phyloP scores from a whole-genome alignment of 2,888 invertebrate genomes.

The Noctua pronuba region DNA sequence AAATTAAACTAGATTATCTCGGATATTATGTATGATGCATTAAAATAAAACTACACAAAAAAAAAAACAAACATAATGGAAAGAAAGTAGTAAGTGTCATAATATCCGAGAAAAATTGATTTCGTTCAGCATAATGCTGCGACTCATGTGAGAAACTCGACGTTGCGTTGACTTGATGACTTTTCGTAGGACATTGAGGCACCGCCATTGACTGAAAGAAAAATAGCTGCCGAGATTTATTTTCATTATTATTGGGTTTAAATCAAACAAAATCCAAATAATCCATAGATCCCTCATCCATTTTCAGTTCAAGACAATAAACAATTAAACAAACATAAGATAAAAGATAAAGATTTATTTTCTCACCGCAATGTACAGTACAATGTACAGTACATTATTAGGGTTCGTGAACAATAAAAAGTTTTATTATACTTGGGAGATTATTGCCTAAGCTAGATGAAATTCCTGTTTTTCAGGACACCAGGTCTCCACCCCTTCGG shows the following conservation, averaged over 20 bases:
- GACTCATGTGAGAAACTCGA: not conserved
- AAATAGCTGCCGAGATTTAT: not conserved
- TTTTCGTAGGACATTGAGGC: not conserved
- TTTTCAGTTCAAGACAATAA: not conserved
- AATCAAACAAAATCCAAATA: not conserved
- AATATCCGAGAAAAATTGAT: not conserved
- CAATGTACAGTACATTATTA: too few relatives aligned
- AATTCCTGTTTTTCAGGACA: not conserved
- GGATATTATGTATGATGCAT: not conserved
- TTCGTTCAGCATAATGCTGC: not conserved
- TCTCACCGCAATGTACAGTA: too few relatives aligned
- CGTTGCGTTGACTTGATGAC: not conserved
- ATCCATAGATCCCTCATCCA: not conserved
- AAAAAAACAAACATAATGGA: too few relatives aligned
- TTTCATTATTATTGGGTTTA: not conserved
- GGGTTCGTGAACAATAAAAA: too few relatives aligned
- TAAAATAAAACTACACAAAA: not conserved
- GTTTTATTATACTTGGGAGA: too few relatives aligned
- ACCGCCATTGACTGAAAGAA: not conserved
- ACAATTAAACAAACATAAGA: not conserved
- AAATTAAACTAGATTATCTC: too few relatives aligned
- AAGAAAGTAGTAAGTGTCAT: not conserved
- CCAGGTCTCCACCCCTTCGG: too few relatives aligned
- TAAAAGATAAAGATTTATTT: too few relatives aligned
- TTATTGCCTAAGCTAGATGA: not conserved